These are phyloP conservation scores for Drosophila bocqueti DNA, from an alignment of 1,140 invertebrate species.

Conservation along the genomic window DNA sequence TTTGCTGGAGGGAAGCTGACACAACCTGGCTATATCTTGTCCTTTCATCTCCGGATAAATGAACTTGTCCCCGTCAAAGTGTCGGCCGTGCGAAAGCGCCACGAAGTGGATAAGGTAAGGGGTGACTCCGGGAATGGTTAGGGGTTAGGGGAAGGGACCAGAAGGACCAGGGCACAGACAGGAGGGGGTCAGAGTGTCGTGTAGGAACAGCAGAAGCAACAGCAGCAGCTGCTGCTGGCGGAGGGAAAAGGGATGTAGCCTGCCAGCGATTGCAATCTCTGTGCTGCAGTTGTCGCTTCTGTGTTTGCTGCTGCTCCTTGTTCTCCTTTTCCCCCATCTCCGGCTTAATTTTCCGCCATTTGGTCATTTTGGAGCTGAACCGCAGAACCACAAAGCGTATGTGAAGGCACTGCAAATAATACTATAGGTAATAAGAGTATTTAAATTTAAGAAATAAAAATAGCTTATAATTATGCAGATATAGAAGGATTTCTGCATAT, in stretches of 20 bases:
- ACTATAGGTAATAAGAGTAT: background rate
- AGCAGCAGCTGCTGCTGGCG: conserved; percentile 44
- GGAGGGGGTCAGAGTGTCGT: conserved; percentile 55
- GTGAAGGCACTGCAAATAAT: conserved; percentile 26
- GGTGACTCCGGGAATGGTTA: conserved; percentile 6
- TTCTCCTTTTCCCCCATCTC: conserved; percentile 4
- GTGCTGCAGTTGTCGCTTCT: conserved; percentile 49
- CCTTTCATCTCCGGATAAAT: conserved; percentile 48
- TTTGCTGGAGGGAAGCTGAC: conserved; percentile 3
- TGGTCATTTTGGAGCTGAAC: conserved; percentile 59
- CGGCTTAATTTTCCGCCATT: conserved; percentile 79
- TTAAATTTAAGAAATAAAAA: too few species aligned
- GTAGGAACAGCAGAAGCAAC: conserved; percentile 43
- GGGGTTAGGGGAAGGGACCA: background rate
- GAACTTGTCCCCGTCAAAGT: conserved; percentile 78
- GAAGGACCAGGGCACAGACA: too few species aligned
- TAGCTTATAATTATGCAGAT: too few species aligned
- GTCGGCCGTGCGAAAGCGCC: conserved; percentile 62
- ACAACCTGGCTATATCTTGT: conserved; percentile 15
- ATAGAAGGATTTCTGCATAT: background rate
- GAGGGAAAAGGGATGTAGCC: conserved; percentile 42
- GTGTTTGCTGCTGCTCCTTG: conserved; percentile 20
- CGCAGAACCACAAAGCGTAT: conserved; percentile 64
- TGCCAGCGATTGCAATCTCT: conserved; percentile 74
- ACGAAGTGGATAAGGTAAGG: conserved; percentile 18